Base-by-base conservation (phyloP, 2,888 invertebrate species). In the Keiferia lycopersicella region DNA sequence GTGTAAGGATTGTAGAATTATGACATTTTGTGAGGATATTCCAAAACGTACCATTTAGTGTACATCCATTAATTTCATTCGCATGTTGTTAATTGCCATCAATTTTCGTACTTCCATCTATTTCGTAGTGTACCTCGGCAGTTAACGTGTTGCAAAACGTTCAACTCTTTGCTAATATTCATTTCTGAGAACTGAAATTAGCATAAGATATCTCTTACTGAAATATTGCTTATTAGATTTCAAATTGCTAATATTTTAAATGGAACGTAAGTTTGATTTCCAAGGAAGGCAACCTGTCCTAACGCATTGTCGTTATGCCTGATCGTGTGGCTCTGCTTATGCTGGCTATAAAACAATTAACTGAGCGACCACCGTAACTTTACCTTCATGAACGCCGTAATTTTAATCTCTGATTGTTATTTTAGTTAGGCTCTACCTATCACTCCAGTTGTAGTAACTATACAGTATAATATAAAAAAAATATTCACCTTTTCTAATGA, bases 61-160 rank as follows among this genome's bases (percentile, higher is more conserved):
- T 45, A 63, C 45, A 60, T 67, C 63, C 66, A 71, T 71, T 71
- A 71, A 73, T 71, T 69, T 60, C 66, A 67, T 72, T 73, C 62
- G 66, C 67, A 64, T 61, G 62, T 66, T 45, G 63, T 53, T 73
- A 70, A 73, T 72, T 72, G 63, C 59, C 64, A 62, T 61, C 30
- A 63, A 60, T 61, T 61, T 63, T 53, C 56, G 60, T 45, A 38
- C 16, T 18, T 22, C 30, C 60, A 20, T 34, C 30, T 34, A 59
- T 59, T 65, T 59, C n/a, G 26, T 14, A 26, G 50, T 58, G n/a
- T 38, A 22, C 48, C n/a, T 39, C 2, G 16, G 50, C 10, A 63
- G 58, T 63, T 63, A 58, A 45, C 48, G 22, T 18, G 11, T 56
- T 56, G 45, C 45, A 34, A 53, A 53, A 41, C 62, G 39, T n/a